Evolutionary conservation across 2,113 vertebrate species (phyloP).

Genomic region (Campylorhamphus procurvoides): DNA sequence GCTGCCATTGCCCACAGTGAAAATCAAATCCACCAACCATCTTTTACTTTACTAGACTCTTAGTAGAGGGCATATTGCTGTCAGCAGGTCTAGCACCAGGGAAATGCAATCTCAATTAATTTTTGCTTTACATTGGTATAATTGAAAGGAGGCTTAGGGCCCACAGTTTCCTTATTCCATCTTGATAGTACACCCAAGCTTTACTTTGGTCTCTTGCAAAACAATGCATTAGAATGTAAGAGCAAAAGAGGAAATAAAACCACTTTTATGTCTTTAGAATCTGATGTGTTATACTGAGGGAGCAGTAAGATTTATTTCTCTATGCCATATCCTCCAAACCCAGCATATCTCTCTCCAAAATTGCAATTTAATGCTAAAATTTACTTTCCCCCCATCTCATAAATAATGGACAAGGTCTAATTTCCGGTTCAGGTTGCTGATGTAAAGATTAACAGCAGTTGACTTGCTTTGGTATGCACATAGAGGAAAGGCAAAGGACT

Average conservation of each 20-base stretch:
- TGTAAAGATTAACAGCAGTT: neutral
- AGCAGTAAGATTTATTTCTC: constrained; percentile 2
- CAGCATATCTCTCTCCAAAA: neutral
- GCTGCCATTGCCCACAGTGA: neutral
- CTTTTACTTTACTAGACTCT: neutral
- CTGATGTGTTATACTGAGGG: neutral
- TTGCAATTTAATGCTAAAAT: constrained; percentile 28
- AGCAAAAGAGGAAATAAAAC: neutral
- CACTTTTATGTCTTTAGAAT: neutral
- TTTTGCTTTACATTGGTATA: neutral
- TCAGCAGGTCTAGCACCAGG: neutral
- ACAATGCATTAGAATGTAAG: neutral
- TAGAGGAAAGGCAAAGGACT: neutral
- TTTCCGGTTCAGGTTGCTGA: neutral
- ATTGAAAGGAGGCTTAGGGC: neutral
- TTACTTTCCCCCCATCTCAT: neutral
- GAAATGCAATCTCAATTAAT: neutral
- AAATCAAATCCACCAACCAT: neutral
- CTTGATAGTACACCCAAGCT: neutral
- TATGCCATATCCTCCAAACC: neutral
- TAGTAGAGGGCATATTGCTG: neutral
- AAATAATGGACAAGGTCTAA: constrained; percentile 23
- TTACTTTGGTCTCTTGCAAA: neutral
- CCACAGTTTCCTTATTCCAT: neutral
- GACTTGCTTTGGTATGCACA: neutral